These are phyloP conservation scores for Leptinotarsa texana DNA, from an alignment of 1,140 invertebrate genomes.

Conservation along the genomic window DNA sequence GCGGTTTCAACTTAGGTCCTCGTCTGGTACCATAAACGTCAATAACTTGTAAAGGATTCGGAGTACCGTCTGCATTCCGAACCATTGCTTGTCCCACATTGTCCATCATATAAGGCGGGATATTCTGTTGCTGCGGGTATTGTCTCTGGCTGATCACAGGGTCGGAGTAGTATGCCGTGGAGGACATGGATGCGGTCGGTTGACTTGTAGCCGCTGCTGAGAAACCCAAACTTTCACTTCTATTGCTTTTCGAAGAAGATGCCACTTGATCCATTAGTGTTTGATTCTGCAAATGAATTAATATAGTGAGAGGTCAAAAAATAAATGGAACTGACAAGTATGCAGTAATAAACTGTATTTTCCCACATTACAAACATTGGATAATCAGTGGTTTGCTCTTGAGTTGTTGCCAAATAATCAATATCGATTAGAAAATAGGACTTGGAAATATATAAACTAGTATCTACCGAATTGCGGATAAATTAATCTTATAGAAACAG, in stretches of 20 bases:
- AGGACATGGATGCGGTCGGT: constrained; percentile 18
- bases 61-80: constrained; percentile 83
- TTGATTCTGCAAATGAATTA: constrained; percentile 53
- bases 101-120: background rate
- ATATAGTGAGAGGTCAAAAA: no score
- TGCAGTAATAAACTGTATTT: no score
- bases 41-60: constrained; percentile 83
- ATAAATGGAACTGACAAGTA: no score
- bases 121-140: background rate
- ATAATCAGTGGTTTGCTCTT: no score
- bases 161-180: background rate
- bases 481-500: no score
- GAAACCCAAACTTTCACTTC: constrained; percentile 37
- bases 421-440: no score
- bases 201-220: constrained; percentile 9
- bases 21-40: constrained; percentile 87
- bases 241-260: constrained; percentile 50
- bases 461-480: no score
- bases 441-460: no score
- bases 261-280: constrained; percentile 50
- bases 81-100: constrained; percentile 72
- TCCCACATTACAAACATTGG: no score
- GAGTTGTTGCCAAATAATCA: no score
- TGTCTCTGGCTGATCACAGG: background rate
- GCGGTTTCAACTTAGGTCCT: constrained; percentile 75